phyloP scores from a whole-genome alignment of 2,888 invertebrate genomes.

The Tenthredo distinguenda region DNA sequence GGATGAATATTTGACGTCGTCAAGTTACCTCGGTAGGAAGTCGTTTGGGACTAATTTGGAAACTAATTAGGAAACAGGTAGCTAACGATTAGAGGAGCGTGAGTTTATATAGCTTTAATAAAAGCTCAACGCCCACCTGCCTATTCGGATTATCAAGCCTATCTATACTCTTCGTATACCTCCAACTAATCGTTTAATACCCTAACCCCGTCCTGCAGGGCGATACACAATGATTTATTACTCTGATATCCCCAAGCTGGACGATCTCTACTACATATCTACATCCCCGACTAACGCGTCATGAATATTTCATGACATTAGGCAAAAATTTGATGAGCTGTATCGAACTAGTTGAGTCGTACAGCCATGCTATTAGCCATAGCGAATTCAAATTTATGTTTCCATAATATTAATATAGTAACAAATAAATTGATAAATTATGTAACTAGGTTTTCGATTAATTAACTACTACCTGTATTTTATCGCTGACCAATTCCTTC shows the following conservation, averaged over 20 bases:
- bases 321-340: not conserved
- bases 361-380: not conserved
- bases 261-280: constrained; percentile 24
- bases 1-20: not conserved
- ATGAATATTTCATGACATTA: constrained; percentile 48
- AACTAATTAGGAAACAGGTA: constrained; percentile 21
- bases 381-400: not conserved
- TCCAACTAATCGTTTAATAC: constrained; percentile 63
- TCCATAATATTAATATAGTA: not conserved
- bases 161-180: constrained; percentile 50
- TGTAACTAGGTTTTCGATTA: not conserved
- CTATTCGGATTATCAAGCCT: constrained; percentile 57
- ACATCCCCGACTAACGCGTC: not conserved
- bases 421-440: not conserved
- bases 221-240: constrained; percentile 63
- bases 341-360: not conserved
- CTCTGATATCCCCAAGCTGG: constrained; percentile 54
- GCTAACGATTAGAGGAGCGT: constrained; percentile 7
- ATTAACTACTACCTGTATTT: not conserved
- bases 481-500: not conserved
- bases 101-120: constrained; percentile 27
- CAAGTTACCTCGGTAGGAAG: not conserved
- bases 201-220: constrained; percentile 52
- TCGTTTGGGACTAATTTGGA: not conserved
- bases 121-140: constrained; percentile 49